These are phyloP conservation scores for Rhodinocichla rosea DNA, from an alignment of 2,113 vertebrate genomes.

Conservation along the genomic window DNA sequence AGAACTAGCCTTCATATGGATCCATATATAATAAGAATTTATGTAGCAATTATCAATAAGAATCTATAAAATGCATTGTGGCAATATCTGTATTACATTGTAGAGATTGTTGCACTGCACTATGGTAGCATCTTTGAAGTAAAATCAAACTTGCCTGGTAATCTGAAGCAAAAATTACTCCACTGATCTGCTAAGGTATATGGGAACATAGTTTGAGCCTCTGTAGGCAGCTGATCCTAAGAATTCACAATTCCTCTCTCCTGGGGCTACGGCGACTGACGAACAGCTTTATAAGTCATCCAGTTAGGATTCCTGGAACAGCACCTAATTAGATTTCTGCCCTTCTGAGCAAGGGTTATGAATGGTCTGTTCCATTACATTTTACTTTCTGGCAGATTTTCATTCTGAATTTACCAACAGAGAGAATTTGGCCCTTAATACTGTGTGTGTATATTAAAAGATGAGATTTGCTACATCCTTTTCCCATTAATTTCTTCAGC, in stretches of 20 bases:
- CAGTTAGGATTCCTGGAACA: neutral
- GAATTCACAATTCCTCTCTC: neutral
- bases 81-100: neutral
- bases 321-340: neutral
- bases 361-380: neutral
- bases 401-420: neutral
- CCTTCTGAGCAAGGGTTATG: neutral
- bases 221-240: neutral
- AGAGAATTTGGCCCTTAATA: neutral
- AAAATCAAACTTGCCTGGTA: neutral
- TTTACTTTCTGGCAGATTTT: neutral
- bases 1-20: neutral
- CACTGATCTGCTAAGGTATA: neutral
- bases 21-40: neutral
- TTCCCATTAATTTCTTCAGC: neutral
- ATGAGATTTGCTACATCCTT: neutral
- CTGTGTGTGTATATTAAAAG: neutral
- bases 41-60: neutral
- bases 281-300: neutral
- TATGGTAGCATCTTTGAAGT: neutral
- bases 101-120: neutral
- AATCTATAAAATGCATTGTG: neutral
- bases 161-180: neutral
- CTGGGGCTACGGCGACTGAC: too few relatives aligned
- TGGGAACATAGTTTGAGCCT: neutral